Conservation (phyloP, 2,888 invertebrate species). For the Epsilonema sp. region DNA sequence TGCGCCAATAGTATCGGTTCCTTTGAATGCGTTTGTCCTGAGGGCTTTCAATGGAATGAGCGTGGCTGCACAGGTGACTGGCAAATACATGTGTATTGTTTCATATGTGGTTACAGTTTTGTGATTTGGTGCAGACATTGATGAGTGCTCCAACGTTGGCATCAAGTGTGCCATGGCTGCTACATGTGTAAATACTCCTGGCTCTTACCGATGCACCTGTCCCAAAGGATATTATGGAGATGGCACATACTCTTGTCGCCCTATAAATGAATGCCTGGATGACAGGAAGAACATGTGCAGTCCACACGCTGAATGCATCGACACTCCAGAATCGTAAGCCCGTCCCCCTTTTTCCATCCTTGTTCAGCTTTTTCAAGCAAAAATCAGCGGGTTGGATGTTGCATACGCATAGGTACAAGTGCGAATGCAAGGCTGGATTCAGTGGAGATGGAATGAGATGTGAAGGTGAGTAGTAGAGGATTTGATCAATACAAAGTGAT, state of each 20-base stretch:
- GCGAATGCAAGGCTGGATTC: neutral
- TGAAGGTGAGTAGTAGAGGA: no score
- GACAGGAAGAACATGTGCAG: no score
- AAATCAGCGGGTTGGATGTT: no score
- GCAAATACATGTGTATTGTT: no score
- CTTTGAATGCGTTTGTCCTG: slow-evolving; percentile 10
- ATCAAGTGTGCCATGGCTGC: slow-evolving; percentile 3
- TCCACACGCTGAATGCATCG: no score
- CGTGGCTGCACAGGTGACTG: neutral
- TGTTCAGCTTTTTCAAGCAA: no score
- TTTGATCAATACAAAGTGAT: no score
- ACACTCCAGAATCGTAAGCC: no score
- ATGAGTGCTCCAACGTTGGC: slow-evolving; percentile 6
- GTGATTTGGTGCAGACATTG: slow-evolving; percentile 7
- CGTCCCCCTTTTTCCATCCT: no score
- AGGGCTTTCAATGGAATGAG: slow-evolving; percentile 2
- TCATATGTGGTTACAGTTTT: no score
- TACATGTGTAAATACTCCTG: slow-evolving; percentile 46
- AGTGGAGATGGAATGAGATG: neutral
- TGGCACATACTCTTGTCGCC: no score
- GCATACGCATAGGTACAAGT: neutral
- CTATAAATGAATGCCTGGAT: no score
- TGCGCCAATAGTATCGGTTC: slow-evolving; percentile 11
- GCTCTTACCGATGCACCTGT: slow-evolving; percentile 45
- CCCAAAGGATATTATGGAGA: neutral